Base-by-base conservation (phyloP, 2,113 vertebrate species). In the Grammomys dolichurus region DNA sequence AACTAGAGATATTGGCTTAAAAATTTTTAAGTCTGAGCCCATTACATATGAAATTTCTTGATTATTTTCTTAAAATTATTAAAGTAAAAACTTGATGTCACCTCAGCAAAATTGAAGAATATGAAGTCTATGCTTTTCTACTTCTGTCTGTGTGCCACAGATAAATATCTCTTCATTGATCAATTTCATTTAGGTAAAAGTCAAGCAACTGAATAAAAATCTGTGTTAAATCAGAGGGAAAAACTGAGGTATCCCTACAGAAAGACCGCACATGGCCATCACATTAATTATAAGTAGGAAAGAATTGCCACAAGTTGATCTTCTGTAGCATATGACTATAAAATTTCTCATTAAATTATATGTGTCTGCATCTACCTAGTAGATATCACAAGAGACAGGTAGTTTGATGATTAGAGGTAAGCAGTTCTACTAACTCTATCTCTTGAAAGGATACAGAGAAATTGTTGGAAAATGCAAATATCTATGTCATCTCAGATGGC, bases 201-300 rank as follows among this genome's bases (percentile, higher is more conserved):
- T 26, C 33, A 63, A 22, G 91, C 1, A 84, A 24, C 17, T 84
- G 28, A 92, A 36, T 43, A 94, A 60, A 31, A n/a, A 54, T 9
- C 11, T 16, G 51, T n/a, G 43, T 16, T 24, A 9, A 89, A 82
- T 5, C 22, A 81, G 11, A 75, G 31, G n/a, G 19, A 13, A 60
- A 72, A 72, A 51, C 40, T 51, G 9, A 78, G 7, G 33, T 9
- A 51, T 33, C 54, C 2, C 77, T 24, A 31, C 31, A 26, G 26
- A n/a, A 63, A 5, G 24, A 89, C 31, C 1, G 5, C 5, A 60
- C 0, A 7, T 33, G 0, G 5, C 2, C 0, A n/a, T 1, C 54
- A 3, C 26, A 26, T 4, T 51, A 60, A 22, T 33, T 56, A 65
- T 13, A 67, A 60, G 8, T 8, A 48, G 24, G 7, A 70, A 24